A percentile compares a stretch with the other conserved stretches of the same genome.
Conservation (phyloP, 1,140 invertebrate species). For the Oryzaephilus surinamensis region DNA sequence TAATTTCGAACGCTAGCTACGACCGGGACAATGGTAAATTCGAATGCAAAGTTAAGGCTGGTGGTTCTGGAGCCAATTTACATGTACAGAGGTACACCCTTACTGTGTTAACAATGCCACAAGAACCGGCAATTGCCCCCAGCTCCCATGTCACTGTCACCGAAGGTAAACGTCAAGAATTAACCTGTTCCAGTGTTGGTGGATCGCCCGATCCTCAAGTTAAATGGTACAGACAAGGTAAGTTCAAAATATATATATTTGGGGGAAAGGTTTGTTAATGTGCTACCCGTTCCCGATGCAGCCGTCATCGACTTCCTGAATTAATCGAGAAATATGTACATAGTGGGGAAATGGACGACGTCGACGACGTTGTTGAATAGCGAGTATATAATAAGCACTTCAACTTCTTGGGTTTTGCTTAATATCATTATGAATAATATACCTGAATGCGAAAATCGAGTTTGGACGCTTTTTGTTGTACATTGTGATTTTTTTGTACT, state of each 20-base stretch:
- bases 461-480: too few relatives aligned
- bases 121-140: slow-evolving; percentile 64
- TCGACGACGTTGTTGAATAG: too few relatives aligned
- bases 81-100: slow-evolving; percentile 73
- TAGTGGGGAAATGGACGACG: too few relatives aligned
- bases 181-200: slow-evolving; percentile 73
- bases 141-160: slow-evolving; percentile 58
- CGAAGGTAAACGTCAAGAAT: slow-evolving; percentile 63
- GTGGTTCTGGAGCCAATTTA: slow-evolving; percentile 68
- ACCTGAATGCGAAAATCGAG: too few relatives aligned
- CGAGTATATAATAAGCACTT: too few relatives aligned
- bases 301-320: neutral
- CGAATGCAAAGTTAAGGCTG: slow-evolving; percentile 78
- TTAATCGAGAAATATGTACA: neutral
- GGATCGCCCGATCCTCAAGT: slow-evolving; percentile 83
- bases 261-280: too few relatives aligned
- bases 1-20: slow-evolving; percentile 77
- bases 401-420: too few relatives aligned
- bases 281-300: too few relatives aligned
- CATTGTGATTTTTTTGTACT: too few relatives aligned
- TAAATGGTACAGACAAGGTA: slow-evolving; percentile 59
- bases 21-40: slow-evolving; percentile 84
- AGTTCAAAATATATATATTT: too few relatives aligned
- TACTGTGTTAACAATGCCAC: slow-evolving; percentile 75
- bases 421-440: too few relatives aligned